Conservation (phyloP, 2,113 vertebrate species). For the Diphyllodes magnificus region DNA sequence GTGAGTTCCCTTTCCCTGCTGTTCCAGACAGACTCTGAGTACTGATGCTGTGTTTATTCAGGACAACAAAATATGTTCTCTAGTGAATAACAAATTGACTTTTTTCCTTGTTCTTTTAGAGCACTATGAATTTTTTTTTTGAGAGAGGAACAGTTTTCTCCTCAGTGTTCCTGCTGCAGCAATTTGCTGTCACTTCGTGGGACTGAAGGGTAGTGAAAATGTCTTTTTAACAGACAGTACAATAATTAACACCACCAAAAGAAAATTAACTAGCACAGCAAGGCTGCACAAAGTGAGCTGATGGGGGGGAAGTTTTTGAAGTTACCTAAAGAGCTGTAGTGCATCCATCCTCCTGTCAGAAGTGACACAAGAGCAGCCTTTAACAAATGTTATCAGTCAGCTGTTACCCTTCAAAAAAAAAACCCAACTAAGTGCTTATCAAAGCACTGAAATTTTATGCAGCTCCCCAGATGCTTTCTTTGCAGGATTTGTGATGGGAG, state of each 20-base stretch:
- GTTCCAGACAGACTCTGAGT: slow-evolving; percentile 43
- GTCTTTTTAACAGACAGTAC: slow-evolving; percentile 2
- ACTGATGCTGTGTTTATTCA: slow-evolving; percentile 69
- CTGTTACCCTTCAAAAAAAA: slow-evolving; percentile 16
- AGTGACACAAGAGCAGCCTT: neutral
- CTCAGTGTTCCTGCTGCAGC: neutral
- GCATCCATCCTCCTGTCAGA: neutral
- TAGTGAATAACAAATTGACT: slow-evolving; percentile 72
- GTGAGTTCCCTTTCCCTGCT: slow-evolving; percentile 34
- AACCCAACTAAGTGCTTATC: neutral
- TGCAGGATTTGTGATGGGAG: neutral
- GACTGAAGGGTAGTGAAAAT: neutral
- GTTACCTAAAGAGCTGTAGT: neutral
- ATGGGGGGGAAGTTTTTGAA: neutral
- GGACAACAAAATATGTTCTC: slow-evolving; percentile 71
- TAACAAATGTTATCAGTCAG: neutral
- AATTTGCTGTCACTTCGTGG: neutral
- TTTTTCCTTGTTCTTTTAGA: slow-evolving; percentile 67
- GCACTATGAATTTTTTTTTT: slow-evolving; percentile 64
- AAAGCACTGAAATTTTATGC: neutral
- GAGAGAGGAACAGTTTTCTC: slow-evolving; percentile 28
- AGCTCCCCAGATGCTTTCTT: neutral
- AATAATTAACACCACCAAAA: slow-evolving; percentile 18
- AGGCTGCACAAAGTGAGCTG: neutral
- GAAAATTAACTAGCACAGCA: neutral